Conservation (phyloP, 2,113 vertebrate species). For the Nycticryphes semicollaris region DNA sequence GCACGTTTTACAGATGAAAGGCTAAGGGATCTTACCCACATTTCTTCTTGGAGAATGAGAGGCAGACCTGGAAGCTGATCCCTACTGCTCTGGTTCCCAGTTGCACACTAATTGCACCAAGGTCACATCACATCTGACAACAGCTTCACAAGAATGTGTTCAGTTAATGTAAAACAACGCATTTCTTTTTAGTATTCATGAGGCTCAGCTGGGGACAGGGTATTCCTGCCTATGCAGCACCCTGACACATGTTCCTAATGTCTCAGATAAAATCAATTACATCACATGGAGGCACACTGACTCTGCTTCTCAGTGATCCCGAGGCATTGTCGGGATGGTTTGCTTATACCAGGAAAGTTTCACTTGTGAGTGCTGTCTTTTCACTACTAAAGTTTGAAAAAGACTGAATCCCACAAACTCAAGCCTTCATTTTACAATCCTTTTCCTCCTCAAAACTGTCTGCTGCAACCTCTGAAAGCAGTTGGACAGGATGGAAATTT, state of each 20-base stretch:
- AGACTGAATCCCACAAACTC: not conserved
- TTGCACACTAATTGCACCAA: not conserved
- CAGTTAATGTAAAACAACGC: not conserved
- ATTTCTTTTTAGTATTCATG: not conserved
- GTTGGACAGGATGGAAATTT: not conserved
- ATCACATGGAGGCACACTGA: not conserved
- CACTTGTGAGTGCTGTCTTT: not conserved
- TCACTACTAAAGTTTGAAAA: not conserved
- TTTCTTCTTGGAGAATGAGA: not conserved
- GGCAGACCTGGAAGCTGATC: not conserved
- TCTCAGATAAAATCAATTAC: not conserved
- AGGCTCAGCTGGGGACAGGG: not conserved
- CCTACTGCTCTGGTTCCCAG: not conserved
- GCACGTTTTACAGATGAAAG: conserved; percentile 19
- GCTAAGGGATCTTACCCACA: conserved; percentile 1
- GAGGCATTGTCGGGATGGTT: not conserved
- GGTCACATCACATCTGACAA: not conserved
- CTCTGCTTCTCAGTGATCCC: not conserved
- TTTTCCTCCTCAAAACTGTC: not conserved
- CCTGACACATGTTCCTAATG: fast-evolving
- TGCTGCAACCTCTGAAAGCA: not conserved
- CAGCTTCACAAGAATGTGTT: not conserved
- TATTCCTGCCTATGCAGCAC: not conserved
- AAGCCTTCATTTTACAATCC: not conserved
- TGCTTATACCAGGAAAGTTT: not conserved